A percentile compares a stretch with the other conserved stretches of the same genome.
Conservation (phyloP, 2,113 vertebrate genomes). For the Gorsachius goisagi region DNA sequence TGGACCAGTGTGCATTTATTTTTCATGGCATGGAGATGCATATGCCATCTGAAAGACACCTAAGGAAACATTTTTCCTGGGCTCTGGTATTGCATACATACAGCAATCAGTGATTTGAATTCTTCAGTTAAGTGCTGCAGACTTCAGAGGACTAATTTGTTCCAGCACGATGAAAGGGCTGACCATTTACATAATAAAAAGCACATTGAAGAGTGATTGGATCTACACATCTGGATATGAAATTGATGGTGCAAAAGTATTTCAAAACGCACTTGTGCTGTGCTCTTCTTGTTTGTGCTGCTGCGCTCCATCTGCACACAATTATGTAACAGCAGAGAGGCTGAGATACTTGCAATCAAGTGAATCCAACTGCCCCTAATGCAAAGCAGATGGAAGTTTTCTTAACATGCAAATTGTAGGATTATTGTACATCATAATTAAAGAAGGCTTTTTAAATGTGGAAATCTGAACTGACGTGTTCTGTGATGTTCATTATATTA, state of each 20-base stretch:
- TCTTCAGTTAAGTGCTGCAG: background rate
- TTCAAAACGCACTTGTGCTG: background rate
- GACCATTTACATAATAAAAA: slow-evolving; percentile 48
- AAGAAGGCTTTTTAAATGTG: slow-evolving; percentile 26
- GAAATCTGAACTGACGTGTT: background rate
- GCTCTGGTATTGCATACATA: background rate
- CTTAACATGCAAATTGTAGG: slow-evolving; percentile 41
- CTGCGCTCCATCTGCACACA: slow-evolving; percentile 59
- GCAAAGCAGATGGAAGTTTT: slow-evolving; percentile 68
- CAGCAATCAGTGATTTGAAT: background rate
- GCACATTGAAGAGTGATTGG: background rate
- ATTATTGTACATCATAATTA: slow-evolving; percentile 51
- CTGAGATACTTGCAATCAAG: slow-evolving; percentile 58
- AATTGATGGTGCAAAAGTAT: slow-evolving; percentile 1
- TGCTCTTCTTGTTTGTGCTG: background rate
- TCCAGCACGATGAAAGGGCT: background rate
- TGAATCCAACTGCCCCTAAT: slow-evolving; percentile 64
- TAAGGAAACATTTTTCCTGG: background rate
- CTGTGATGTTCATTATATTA: background rate
- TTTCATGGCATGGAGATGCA: background rate
- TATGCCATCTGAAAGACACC: background rate
- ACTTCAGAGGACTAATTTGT: slow-evolving; percentile 34
- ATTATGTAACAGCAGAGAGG: slow-evolving; percentile 53
- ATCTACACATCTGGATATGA: slow-evolving; percentile 52
- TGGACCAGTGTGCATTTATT: background rate